phyloP scores from a whole-genome alignment of 2,888 invertebrate genomes.

The Eubasilissa splendida region DNA sequence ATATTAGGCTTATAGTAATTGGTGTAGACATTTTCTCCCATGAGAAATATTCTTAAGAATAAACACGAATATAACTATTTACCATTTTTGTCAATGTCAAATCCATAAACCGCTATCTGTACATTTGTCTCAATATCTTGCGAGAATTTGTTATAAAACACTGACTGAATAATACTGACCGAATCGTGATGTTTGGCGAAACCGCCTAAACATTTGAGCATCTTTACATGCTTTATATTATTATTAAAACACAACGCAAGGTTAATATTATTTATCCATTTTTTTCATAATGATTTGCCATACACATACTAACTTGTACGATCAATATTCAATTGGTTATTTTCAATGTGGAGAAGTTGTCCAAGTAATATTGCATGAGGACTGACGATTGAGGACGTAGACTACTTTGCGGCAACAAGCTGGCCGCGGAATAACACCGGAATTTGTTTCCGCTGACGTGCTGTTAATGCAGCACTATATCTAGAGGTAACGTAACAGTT shows the following conservation, averaged over 20 bases:
- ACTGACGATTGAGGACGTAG: no score
- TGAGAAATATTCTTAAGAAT: slow-evolving; percentile 37
- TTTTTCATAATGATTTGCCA: slow-evolving; percentile 36
- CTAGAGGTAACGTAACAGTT: no score
- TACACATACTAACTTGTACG: slow-evolving; percentile 26
- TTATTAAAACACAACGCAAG: not conserved
- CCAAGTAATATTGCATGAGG: not conserved
- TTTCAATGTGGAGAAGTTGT: slow-evolving; percentile 37
- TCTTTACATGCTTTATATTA: slow-evolving; percentile 6
- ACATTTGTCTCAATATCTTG: not conserved
- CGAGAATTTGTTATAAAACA: slow-evolving; percentile 1
- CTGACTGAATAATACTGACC: not conserved
- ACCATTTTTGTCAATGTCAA: slow-evolving; percentile 35
- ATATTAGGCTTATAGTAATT: slow-evolving; percentile 52
- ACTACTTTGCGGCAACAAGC: no score
- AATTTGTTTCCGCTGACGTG: no score
- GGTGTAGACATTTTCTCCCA: slow-evolving; percentile 51
- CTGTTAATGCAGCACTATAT: no score
- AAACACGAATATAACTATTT: slow-evolving; percentile 25
- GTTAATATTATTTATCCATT: slow-evolving; percentile 52
- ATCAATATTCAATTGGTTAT: slow-evolving; percentile 35
- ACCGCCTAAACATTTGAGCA: slow-evolving; percentile 44
- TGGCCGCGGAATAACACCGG: no score
- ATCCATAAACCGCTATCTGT: slow-evolving; percentile 39
- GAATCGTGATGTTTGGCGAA: not conserved